Conservation (phyloP, 2,888 invertebrate species). For the Pristionchus arcanus region DNA sequence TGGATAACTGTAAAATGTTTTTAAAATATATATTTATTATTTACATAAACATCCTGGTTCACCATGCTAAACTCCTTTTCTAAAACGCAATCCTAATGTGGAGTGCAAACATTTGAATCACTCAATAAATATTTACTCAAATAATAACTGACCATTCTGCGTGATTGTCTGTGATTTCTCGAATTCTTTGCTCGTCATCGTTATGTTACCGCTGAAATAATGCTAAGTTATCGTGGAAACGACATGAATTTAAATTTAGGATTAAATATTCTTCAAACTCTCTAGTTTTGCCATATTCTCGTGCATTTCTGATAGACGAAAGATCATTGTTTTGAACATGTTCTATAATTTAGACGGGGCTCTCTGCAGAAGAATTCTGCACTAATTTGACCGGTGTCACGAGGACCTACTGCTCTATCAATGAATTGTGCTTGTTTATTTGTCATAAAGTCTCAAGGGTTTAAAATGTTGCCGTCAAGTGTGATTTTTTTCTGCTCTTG, state of each 20-base stretch:
- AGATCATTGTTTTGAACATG: too few relatives aligned
- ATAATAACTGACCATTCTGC: slow-evolving; percentile 12
- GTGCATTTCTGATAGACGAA: too few relatives aligned
- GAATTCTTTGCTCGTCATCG: not conserved
- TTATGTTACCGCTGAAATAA: slow-evolving; percentile 12
- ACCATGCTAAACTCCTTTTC: not conserved
- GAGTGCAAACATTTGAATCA: not conserved
- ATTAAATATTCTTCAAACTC: too few relatives aligned
- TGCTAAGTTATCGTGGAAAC: not conserved
- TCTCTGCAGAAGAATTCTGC: too few relatives aligned
- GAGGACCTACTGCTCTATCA: too few relatives aligned
- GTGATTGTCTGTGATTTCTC: not conserved
- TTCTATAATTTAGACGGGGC: too few relatives aligned
- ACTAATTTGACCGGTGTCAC: too few relatives aligned
- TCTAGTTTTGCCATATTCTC: not conserved
- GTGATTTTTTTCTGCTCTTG: not conserved
- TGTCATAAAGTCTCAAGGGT: not conserved
- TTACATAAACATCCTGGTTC: too few relatives aligned
- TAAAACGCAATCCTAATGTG: not conserved
- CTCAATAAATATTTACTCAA: not conserved
- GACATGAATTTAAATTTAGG: not conserved
- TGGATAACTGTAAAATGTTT: too few relatives aligned
- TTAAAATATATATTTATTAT: too few relatives aligned
- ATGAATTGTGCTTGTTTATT: too few relatives aligned
- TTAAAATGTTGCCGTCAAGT: not conserved